Conservation (phyloP, 2,113 vertebrate genomes). For the Pycnonotus jocosus region DNA sequence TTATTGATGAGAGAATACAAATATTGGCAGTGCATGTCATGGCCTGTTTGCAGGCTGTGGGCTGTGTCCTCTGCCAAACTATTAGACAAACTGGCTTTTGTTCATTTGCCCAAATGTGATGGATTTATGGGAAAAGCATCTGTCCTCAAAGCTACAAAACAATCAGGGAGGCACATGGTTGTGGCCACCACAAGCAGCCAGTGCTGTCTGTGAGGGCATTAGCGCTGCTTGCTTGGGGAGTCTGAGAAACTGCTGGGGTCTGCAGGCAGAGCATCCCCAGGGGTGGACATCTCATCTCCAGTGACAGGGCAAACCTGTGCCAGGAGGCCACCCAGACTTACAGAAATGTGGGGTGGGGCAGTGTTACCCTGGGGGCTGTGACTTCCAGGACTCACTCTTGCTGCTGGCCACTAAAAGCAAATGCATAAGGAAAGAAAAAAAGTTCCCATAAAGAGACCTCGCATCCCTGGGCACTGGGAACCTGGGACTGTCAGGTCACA, state of each 20-base stretch:
- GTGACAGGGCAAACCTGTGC: not conserved
- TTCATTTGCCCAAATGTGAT: not conserved
- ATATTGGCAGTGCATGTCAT: not conserved
- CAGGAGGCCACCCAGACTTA: not conserved
- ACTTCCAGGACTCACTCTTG: not conserved
- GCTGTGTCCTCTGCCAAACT: not conserved
- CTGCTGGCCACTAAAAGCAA: not conserved
- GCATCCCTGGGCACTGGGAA: not conserved
- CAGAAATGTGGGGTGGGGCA: not conserved
- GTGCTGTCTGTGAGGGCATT: rapidly evolving
- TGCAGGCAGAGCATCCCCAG: not conserved
- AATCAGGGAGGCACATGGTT: not conserved
- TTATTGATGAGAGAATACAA: not conserved
- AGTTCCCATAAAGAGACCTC: not conserved
- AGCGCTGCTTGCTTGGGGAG: not conserved
- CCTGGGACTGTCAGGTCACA: rapidly evolving
- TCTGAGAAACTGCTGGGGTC: not conserved
- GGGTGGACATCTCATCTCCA: not conserved
- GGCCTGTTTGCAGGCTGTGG: constrained; percentile 7
- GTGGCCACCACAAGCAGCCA: not conserved
- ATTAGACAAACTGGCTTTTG: not conserved
- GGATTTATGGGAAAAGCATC: constrained; percentile 19
- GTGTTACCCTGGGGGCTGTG: not conserved
- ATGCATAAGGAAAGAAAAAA: not conserved
- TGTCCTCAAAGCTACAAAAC: constrained; percentile 66